Conservation (phyloP, 2,797 vertebrate genomes). For the Gallinago solitaria region DNA sequence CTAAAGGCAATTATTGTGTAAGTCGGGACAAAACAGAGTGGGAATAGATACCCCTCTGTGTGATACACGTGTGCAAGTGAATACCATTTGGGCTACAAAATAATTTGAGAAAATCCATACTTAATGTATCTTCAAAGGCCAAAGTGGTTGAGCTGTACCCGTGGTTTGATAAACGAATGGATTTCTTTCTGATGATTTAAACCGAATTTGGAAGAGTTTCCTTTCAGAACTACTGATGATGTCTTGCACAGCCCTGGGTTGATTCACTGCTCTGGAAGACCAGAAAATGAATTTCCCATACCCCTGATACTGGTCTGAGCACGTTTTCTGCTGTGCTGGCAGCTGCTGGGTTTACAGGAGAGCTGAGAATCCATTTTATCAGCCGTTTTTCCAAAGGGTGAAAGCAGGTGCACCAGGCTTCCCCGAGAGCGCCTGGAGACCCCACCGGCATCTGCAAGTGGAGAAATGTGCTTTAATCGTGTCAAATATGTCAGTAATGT, state of each 20-base stretch:
- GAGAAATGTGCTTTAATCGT: neutral
- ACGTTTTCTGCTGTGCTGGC: neutral
- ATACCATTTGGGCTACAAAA: neutral
- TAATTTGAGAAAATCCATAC: neutral
- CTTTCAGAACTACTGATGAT: neutral
- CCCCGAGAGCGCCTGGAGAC: neutral
- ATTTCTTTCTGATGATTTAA: neutral
- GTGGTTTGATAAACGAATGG: neutral
- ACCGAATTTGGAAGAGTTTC: neutral
- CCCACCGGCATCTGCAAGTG: neutral
- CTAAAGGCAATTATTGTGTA: neutral
- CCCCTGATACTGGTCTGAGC: neutral
- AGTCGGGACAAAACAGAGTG: neutral
- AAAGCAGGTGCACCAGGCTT: neutral
- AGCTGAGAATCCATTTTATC: neutral
- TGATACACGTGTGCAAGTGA: neutral
- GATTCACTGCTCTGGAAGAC: neutral
- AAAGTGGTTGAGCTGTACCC: neutral
- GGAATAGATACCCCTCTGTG: neutral
- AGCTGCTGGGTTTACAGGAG: neutral
- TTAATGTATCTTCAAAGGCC: neutral
- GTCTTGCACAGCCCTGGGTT: neutral
- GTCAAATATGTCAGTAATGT: neutral
- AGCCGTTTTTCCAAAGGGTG: neutral
- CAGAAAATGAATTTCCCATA: neutral